These are phyloP conservation scores for Gadus macrocephalus DNA, from an alignment of 2,113 vertebrate genomes.

Conservation along the genomic window DNA sequence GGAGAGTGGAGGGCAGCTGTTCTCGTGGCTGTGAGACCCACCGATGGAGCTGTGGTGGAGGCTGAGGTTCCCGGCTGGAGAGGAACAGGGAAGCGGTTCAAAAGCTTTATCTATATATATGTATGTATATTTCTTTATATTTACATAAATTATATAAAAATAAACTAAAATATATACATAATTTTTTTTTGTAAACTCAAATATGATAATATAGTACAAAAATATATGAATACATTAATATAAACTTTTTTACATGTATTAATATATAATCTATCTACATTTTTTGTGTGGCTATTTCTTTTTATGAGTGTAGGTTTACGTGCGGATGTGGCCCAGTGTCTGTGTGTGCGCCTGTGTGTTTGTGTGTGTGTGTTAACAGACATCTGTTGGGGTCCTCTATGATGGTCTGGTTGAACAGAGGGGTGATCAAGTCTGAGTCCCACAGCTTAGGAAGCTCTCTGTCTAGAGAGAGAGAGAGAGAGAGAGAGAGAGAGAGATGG, in stretches of 20 bases:
- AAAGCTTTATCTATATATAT: background rate
- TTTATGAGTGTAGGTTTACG: background rate
- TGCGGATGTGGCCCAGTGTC: background rate
- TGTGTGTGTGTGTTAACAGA: conserved; percentile 15
- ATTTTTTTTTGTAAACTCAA: too few species aligned
- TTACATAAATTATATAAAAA: background rate
- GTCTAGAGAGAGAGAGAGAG: conserved; percentile 47
- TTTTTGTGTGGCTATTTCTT: too few species aligned
- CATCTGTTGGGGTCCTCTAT: conserved; percentile 56
- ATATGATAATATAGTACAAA: too few species aligned
- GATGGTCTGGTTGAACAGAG: conserved; percentile 72
- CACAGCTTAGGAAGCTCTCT: conserved; percentile 57
- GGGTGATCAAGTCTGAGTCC: conserved; percentile 58
- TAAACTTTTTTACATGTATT: background rate
- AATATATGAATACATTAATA: too few species aligned
- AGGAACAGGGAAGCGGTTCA: too few species aligned
- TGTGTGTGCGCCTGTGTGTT: conserved; percentile 8
- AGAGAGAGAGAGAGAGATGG: too few species aligned
- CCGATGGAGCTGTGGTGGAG: too few species aligned
- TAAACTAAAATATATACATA: too few species aligned
- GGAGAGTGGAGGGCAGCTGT: too few species aligned
- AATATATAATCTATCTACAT: background rate
- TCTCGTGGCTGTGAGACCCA: too few species aligned
- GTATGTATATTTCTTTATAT: background rate
- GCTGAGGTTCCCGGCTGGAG: too few species aligned